phyloP scores from a whole-genome alignment of 2,888 invertebrate species.

The Maniola hyperantus region DNA sequence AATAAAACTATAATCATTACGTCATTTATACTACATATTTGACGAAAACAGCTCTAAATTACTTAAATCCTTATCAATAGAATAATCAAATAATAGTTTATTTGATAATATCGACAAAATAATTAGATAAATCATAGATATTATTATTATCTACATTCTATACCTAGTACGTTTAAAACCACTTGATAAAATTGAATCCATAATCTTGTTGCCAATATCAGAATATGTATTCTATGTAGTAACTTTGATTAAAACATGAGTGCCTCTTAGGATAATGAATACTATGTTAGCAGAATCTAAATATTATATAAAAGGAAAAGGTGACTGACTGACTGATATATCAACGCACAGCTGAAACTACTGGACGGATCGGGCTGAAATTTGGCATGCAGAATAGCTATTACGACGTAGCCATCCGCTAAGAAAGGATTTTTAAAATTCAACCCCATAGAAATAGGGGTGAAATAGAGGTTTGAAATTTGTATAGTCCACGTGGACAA shows the following conservation, averaged over 20 bases:
- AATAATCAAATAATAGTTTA: no score
- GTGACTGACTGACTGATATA: no score
- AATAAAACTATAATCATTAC: background rate
- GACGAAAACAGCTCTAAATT: background rate
- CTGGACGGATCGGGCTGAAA: no score
- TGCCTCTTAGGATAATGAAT: conserved; percentile 18
- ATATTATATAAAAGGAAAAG: no score
- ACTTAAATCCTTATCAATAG: background rate
- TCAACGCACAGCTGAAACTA: no score
- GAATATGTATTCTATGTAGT: background rate
- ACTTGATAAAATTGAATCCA: conserved; percentile 12
- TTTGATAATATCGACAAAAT: background rate
- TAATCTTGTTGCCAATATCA: background rate
- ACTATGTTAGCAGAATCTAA: conserved; percentile 10
- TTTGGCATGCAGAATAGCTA: no score
- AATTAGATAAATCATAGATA: background rate
- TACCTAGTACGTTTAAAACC: background rate
- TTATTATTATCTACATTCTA: background rate
- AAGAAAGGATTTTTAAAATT: no score
- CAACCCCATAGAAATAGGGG: no score
- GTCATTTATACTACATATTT: background rate
- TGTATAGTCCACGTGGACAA: no score
- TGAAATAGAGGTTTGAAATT: no score
- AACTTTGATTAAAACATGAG: conserved; percentile 13
- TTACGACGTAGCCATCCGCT: no score